phyloP scores from a whole-genome alignment of 30 jellyfish, hydroid and myxozoan species.

The Pelagia noctiluca region DNA sequence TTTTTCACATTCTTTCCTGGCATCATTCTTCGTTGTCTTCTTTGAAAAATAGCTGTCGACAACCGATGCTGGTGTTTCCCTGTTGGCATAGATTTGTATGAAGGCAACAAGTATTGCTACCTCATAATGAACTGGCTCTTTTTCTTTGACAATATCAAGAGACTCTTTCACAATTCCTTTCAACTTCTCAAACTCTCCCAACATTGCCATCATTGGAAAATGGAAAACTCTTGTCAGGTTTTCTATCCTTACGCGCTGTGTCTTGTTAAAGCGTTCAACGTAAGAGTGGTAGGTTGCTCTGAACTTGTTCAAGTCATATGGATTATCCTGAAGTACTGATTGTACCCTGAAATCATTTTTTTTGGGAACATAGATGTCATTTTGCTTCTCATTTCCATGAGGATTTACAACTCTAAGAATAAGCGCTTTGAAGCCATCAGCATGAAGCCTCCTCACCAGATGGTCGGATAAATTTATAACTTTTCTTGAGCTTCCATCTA shows the following conservation, averaged over 20 bases:
- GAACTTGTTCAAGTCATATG: slow-evolving; percentile 21
- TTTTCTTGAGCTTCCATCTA: slow-evolving; percentile 45
- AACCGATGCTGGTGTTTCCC: slow-evolving; percentile 28
- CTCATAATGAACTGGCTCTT: slow-evolving; percentile 15
- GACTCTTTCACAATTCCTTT: slow-evolving; percentile 20
- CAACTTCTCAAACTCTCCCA: slow-evolving; percentile 33
- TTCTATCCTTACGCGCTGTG: not conserved
- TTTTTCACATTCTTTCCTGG: not conserved
- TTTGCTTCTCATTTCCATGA: slow-evolving; percentile 17
- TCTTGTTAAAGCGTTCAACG: slow-evolving; percentile 3
- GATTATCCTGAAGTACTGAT: slow-evolving; percentile 22
- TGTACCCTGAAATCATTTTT: slow-evolving; percentile 29
- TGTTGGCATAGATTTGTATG: slow-evolving; percentile 34
- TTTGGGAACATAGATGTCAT: slow-evolving; percentile 14
- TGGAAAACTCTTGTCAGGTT: slow-evolving; percentile 43
- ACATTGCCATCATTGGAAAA: slow-evolving; percentile 63
- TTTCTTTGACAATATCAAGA: slow-evolving; percentile 7
- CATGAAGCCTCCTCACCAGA: slow-evolving; percentile 45
- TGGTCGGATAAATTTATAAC: slow-evolving; percentile 45
- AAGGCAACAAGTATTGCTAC: slow-evolving; percentile 52
- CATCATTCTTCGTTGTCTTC: no score
- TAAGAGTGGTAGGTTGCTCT: slow-evolving; percentile 4
- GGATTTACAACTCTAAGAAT: slow-evolving; percentile 39
- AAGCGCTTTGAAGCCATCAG: slow-evolving; percentile 35
- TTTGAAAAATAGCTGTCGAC: slow-evolving; percentile 18